Evolutionary conservation across 2,797 vertebrate genomes (phyloP).

Genomic region (Myoxocephalus aenaeus): DNA sequence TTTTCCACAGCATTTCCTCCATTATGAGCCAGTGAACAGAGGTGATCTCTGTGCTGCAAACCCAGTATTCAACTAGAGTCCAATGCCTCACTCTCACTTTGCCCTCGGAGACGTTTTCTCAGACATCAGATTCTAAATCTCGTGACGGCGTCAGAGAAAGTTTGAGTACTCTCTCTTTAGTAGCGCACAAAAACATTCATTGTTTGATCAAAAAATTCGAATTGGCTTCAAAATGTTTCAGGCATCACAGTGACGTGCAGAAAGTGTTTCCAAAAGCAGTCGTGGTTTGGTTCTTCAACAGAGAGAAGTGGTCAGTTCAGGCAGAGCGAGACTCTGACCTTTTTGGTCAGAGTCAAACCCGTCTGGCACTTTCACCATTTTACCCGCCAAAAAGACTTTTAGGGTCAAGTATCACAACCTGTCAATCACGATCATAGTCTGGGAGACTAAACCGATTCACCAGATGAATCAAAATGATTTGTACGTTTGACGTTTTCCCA

Average conservation of each 20-base stretch:
- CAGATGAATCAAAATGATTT: slow-evolving; percentile 24
- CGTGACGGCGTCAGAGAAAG: background rate
- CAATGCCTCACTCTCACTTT: slow-evolving; percentile 2
- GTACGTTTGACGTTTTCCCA: slow-evolving; percentile 44
- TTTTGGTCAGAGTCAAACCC: slow-evolving; percentile 11
- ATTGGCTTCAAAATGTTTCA: slow-evolving; percentile 12
- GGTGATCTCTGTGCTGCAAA: slow-evolving; percentile 49
- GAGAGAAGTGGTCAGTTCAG: slow-evolving; percentile 37
- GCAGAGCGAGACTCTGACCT: slow-evolving; percentile 14
- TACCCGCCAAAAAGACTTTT: slow-evolving; percentile 14
- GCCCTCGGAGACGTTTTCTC: slow-evolving; percentile 8
- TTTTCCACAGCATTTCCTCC: slow-evolving; percentile 60
- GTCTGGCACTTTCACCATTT: background rate
- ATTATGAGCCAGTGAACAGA: slow-evolving; percentile 54
- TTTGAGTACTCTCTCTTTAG: slow-evolving; percentile 10
- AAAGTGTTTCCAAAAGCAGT: slow-evolving; percentile 47
- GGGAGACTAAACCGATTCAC: slow-evolving; percentile 2
- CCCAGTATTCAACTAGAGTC: slow-evolving; percentile 21
- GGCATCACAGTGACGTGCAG: slow-evolving; percentile 24
- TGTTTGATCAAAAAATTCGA: slow-evolving; percentile 31
- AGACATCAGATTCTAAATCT: slow-evolving; percentile 20
- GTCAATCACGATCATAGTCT: background rate
- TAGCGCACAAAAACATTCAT: slow-evolving; percentile 14
- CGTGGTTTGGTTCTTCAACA: slow-evolving; percentile 40
- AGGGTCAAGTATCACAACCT: background rate